Base-by-base conservation (phyloP, 2,888 invertebrate genomes). In the Portevinia maculata region DNA sequence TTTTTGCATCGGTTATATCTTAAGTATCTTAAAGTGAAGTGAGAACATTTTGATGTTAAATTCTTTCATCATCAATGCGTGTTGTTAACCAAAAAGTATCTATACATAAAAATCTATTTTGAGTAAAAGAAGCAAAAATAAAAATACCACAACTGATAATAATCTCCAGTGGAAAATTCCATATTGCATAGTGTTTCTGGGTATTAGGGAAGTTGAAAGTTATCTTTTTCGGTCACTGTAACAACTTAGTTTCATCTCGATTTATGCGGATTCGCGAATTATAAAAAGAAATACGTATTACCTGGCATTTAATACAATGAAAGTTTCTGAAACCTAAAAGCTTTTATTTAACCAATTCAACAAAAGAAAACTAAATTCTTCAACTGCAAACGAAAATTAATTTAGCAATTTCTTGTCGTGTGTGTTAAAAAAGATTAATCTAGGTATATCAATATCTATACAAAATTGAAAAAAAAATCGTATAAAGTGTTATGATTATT, bases 151-250 rank as follows among this genome's bases (percentile, higher is more conserved):
- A 46, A 65, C 67, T 75, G 60, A 67, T 67, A 75, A 75, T 44
- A 75, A 67, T 52, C 60, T 67, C 59, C 67, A 67, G 76, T 76
- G 76, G 76, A 76, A 76, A 70, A 70, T 76, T 76, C 76, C 76
- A 69, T 32, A 30, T 53, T 21, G 53, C 53, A 53, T 28, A 62
- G 60, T 24, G 41, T 64, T 73, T 74, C 48, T 39, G 41, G 5
- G 19, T 52, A 5, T 39, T 44, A 15, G 13, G 39, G 13, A 39
- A 39, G 13, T 15, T 13, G 15, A 13, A 13, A 39, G 9, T 28
- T 30, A 17, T 60, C 41, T 13, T 41, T 34, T 9, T 50, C 60
- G 60, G 41, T 60, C 41, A 52, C 52, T 30, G 52, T 59, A 52
- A 28, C 37, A 46, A 15, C 37, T 11, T 28, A 30, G 24, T 30